phyloP scores from a whole-genome alignment of 2,113 vertebrate species.

The Pseudonaja textilis region DNA sequence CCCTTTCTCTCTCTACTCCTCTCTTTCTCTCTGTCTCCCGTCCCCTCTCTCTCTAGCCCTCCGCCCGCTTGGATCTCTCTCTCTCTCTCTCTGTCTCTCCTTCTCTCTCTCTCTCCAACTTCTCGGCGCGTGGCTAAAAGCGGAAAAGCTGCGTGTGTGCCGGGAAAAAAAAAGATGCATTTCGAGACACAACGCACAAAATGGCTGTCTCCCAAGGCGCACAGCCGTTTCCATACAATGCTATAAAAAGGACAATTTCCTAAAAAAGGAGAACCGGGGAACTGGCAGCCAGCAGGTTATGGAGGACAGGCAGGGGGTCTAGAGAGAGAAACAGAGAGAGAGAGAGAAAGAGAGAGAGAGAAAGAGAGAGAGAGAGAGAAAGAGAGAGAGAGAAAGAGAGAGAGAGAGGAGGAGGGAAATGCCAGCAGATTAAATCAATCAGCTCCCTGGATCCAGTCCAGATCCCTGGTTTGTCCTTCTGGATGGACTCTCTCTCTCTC shows the following conservation, averaged over 20 bases:
- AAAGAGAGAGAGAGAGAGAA: background rate
- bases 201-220: constrained; percentile 52
- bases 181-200: constrained; percentile 49
- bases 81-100: too few relatives aligned
- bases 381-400: too few relatives aligned
- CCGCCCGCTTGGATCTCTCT: background rate
- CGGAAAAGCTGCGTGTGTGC: constrained; percentile 8
- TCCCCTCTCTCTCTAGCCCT: too few relatives aligned
- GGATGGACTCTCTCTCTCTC: background rate
- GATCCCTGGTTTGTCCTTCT: background rate
- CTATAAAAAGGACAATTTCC: constrained; percentile 49
- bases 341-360: background rate
- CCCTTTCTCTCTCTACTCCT: too few relatives aligned
- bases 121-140: constrained; percentile 21
- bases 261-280: constrained; percentile 53
- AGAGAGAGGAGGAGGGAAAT: background rate
- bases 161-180: constrained; percentile 27
- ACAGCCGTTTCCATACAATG: constrained; percentile 40
- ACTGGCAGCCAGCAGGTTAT: constrained; percentile 32
- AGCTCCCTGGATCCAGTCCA: background rate
- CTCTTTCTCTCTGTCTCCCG: too few relatives aligned
- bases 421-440: constrained; percentile 1
- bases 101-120: background rate
- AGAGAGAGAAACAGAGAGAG: too few relatives aligned
- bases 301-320: background rate